Conservation (phyloP, 2,113 vertebrate species). For the Mormyrus iriodes region DNA sequence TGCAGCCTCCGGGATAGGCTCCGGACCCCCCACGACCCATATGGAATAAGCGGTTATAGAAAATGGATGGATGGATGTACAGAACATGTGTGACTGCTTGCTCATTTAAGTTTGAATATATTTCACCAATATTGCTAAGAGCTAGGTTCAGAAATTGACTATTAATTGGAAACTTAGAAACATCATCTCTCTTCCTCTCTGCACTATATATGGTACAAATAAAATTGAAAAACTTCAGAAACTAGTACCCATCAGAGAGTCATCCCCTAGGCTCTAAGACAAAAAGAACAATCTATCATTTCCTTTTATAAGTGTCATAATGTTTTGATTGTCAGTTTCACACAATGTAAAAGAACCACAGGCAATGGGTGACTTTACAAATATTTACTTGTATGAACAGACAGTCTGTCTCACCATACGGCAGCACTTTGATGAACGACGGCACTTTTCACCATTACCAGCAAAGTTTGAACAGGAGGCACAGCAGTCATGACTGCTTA, state of each 20-base stretch:
- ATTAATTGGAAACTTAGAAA: neutral
- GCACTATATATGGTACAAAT: neutral
- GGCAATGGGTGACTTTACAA: neutral
- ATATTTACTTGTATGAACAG: neutral
- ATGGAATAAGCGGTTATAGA: too few species aligned
- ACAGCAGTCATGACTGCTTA: neutral
- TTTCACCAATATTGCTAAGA: neutral
- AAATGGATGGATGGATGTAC: too few species aligned
- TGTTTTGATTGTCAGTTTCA: neutral
- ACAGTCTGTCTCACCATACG: neutral
- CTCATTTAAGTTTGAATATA: neutral
- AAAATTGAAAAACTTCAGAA: neutral
- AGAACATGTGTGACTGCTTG: neutral
- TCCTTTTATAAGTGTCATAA: neutral
- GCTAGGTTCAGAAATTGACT: too few species aligned
- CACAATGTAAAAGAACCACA: neutral
- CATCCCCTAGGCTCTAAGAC: neutral
- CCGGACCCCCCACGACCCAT: too few species aligned
- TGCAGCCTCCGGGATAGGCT: too few species aligned
- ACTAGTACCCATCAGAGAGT: neutral
- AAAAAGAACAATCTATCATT: neutral
- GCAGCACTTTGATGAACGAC: neutral
- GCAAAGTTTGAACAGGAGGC: neutral
- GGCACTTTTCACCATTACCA: neutral
- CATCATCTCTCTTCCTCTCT: neutral